Base-by-base conservation (phyloP, 2,888 invertebrate species). In the Euplexia lucipara region DNA sequence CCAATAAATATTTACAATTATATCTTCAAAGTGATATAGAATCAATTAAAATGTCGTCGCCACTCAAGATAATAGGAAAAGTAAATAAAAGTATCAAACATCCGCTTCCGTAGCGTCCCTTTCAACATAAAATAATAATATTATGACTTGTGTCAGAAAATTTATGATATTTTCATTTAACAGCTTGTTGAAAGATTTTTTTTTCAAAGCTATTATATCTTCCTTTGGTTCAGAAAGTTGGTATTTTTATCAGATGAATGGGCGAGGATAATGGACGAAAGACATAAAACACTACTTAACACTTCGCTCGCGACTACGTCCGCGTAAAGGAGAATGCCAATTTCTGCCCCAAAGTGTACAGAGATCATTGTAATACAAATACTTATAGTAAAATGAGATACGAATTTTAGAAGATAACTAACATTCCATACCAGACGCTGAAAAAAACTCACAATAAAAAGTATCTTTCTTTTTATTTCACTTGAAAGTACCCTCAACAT, bases 71-170 rank as follows among this genome's bases (percentile, higher is more conserved):
- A 86, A 80, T 70, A 54, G 70, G 77, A 65, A 76, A 80, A 80
- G 79, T 82, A 79, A 82, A 86, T 85, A 84, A 84, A 85, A 82
- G 72, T 63, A 79, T 58, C 79, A 86, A 86, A 88, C 87, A 88
- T 89, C 88, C 88, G 88, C 70, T 86, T 85, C 85, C 83, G 75
- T 62, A 68, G 49, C 49, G 26, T 62, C 35, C 35, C 62, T 63
- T 41, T 64, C 64, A 59, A 73, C 75, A 69, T 70, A 51, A 80
- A 62, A 34, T 44, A 20, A 44, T 62, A 45, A 44, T 61, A 72
- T 82, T 77, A 79, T 70, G 53, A 71, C 47, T 69, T 79, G 78
- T 67, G 44, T 64, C 54, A 41, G 44, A 52, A 60, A 3, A 39
- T 64, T 54, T 66, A 67, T 49, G 61, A 56, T 57, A 51, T 68